Evolutionary conservation across 1,140 invertebrate species (phyloP).

Genomic region (Pemphigus obesinymphae): DNA sequence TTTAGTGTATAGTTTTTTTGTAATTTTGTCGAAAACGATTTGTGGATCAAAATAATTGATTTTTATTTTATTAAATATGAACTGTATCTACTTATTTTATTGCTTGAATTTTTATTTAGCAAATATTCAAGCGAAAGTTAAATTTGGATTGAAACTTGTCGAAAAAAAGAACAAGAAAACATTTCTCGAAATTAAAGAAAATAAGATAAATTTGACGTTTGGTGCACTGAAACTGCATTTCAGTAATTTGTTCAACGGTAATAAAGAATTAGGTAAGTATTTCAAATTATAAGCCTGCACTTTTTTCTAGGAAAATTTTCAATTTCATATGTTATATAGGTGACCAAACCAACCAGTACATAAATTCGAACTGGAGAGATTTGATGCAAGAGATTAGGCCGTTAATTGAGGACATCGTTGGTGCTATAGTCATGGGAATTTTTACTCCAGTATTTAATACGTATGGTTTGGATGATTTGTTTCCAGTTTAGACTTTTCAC

Average conservation of each 20-base stretch:
- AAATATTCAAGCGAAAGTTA: constrained; percentile 32
- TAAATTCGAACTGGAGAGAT: constrained; percentile 63
- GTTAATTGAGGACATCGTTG: constrained; percentile 57
- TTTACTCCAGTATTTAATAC: constrained; percentile 31
- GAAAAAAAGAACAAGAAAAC: constrained; percentile 41
- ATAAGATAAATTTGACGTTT: constrained; percentile 43
- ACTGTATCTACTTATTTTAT: too few relatives aligned
- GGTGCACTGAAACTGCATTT: constrained; percentile 43
- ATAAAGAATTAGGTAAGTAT: constrained; percentile 45
- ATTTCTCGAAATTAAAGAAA: constrained; percentile 41
- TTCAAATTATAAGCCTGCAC: not conserved
- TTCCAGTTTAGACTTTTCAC: not conserved
- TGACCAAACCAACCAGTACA: constrained; percentile 54
- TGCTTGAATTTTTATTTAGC: constrained; percentile 44
- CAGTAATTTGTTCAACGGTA: constrained; percentile 46
- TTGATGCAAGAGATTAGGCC: constrained; percentile 62
- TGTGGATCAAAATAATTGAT: too few relatives aligned
- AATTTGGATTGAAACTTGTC: constrained; percentile 16
- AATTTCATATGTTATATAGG: constrained; percentile 46
- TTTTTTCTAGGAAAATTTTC: not conserved
- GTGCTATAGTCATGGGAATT: constrained; percentile 23
- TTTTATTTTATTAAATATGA: too few relatives aligned
- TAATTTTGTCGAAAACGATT: too few relatives aligned
- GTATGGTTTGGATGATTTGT: constrained; percentile 37
- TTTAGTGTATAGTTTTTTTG: too few relatives aligned